These are phyloP conservation scores for Platichthys stellatus DNA, from an alignment of 2,113 vertebrate genomes.

Conservation along the genomic window DNA sequence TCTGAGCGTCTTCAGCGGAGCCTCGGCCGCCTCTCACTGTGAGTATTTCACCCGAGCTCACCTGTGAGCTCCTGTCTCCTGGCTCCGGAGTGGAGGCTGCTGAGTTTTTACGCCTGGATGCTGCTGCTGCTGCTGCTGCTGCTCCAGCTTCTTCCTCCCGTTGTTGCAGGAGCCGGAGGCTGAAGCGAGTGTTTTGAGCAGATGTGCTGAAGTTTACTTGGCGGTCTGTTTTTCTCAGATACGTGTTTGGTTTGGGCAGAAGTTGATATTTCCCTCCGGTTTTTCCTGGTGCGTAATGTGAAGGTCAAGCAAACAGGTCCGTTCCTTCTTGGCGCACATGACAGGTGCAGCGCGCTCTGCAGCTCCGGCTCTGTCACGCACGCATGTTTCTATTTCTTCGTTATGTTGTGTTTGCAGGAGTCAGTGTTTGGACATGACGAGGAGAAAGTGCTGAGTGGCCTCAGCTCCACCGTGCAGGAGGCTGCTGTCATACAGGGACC, in stretches of 20 bases:
- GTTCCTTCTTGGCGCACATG: neutral
- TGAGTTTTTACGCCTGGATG: neutral
- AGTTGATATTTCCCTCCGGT: too few relatives aligned
- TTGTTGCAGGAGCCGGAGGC: neutral
- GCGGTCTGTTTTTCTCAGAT: too few relatives aligned
- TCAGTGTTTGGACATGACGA: neutral
- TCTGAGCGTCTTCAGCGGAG: constrained; percentile 66
- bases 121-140: neutral
- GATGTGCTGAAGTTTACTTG: neutral
- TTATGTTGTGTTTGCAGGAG: neutral
- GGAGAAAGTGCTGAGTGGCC: constrained; percentile 58
- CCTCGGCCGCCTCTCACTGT: constrained; percentile 76
- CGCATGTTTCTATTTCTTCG: neutral
- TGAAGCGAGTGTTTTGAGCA: neutral
- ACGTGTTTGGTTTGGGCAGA: too few relatives aligned
- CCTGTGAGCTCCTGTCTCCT: constrained; percentile 38
- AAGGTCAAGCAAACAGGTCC: constrained; percentile 62
- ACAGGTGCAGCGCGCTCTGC: neutral
- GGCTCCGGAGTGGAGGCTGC: too few relatives aligned
- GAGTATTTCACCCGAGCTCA: constrained; percentile 69
- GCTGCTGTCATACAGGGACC: neutral
- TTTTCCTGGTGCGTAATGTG: constrained; percentile 1
- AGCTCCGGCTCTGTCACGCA: neutral
- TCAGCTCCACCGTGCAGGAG: constrained; percentile 26
- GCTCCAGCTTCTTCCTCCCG: neutral